Conservation (phyloP, 2,797 vertebrate genomes). For the Neosalanx taihuensis region DNA sequence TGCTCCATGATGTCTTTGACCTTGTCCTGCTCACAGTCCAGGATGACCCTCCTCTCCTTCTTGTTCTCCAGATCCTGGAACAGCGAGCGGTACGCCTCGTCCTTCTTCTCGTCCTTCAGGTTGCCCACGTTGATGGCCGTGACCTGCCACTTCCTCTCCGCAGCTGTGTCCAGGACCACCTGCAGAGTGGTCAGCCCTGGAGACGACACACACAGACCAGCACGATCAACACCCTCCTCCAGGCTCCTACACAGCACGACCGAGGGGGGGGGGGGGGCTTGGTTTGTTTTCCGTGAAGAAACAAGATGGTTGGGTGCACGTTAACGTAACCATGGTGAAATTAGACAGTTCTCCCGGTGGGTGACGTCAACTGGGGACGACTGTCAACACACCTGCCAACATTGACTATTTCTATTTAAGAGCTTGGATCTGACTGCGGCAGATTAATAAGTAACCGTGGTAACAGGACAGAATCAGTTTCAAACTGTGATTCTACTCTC, state of each 20-base stretch:
- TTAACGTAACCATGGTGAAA: no score
- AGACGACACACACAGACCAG: constrained; percentile 12
- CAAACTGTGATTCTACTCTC: background rate
- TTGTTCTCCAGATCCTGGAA: constrained; percentile 98
- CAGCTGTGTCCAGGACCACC: constrained; percentile 94
- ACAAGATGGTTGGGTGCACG: no score
- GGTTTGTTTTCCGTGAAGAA: no score
- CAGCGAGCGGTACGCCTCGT: constrained; percentile 94
- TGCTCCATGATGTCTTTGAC: constrained; percentile 99
- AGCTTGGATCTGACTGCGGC: no score
- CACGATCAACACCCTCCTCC: background rate
- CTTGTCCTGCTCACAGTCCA: constrained; percentile 98
- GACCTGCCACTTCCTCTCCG: constrained; percentile 98
- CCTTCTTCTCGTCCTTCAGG: constrained; percentile 97
- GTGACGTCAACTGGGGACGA: background rate
- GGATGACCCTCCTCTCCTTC: constrained; percentile 94
- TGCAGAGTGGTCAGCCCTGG: constrained; percentile 93
- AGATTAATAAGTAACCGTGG: background rate
- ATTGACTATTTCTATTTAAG: no score
- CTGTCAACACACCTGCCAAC: background rate
- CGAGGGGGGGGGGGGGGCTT: no score
- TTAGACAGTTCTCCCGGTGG: background rate
- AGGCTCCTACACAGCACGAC: no score
- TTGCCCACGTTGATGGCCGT: constrained; percentile 99
- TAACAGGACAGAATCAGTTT: background rate